Evolutionary conservation across 53 echinoderm and acorn worm genomes (phyloP).

Genomic region (Luidia sarsii): DNA sequence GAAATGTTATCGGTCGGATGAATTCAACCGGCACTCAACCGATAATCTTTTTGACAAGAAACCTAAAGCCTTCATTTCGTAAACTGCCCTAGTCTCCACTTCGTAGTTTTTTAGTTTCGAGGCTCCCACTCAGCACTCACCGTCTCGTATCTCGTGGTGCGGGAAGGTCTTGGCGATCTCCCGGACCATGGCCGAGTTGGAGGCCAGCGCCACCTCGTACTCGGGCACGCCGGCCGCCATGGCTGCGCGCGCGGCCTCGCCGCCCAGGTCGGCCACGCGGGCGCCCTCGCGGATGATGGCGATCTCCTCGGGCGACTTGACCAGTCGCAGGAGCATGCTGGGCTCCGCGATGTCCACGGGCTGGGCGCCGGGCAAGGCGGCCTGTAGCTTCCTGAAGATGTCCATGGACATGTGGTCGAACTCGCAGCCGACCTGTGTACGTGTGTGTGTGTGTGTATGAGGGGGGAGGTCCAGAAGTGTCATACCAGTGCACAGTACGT

Average conservation of each 20-base stretch:
- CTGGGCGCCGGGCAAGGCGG: conserved; percentile 47
- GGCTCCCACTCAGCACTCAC: conserved; percentile 88
- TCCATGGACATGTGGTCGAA: conserved; percentile 68
- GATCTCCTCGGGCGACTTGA: conserved; percentile 90
- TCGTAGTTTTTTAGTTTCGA: too few species aligned
- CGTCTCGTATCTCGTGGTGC: conserved; percentile 70
- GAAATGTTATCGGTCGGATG: too few species aligned
- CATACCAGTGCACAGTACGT: too few species aligned
- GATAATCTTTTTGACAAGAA: too few species aligned
- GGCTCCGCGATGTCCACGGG: conserved; percentile 74
- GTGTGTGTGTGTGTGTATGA: too few species aligned
- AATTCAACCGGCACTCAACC: too few species aligned
- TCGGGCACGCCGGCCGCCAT: conserved; percentile 74
- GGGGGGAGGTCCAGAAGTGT: too few species aligned
- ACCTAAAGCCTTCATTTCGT: too few species aligned
- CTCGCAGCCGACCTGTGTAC: conserved; percentile 58
- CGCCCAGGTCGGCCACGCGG: conserved; percentile 76
- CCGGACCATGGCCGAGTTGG: conserved; percentile 72
- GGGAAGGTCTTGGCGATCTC: conserved; percentile 83
- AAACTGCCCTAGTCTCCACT: too few species aligned
- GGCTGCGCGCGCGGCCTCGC: conserved; percentile 73
- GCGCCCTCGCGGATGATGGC: conserved; percentile 74
- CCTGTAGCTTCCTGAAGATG: conserved; percentile 58
- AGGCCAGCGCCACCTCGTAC: conserved; percentile 74
- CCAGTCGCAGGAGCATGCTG: conserved; percentile 76